These are phyloP conservation scores for Galbula dea DNA, from an alignment of 2,113 vertebrate species.

Conservation along the genomic window DNA sequence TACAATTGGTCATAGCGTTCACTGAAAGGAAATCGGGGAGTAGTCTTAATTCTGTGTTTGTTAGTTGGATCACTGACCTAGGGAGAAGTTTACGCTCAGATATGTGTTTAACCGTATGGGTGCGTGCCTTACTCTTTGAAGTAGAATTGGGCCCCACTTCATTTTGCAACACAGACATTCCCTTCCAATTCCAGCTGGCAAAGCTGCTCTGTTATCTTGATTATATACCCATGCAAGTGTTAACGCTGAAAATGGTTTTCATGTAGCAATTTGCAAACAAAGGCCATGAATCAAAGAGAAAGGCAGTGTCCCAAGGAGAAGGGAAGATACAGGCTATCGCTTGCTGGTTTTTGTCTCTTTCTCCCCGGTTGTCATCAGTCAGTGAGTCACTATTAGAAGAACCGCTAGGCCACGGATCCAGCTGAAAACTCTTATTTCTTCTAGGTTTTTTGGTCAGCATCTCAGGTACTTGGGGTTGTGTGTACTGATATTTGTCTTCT, in stretches of 20 bases:
- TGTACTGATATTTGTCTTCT: not conserved
- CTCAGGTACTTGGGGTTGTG: not conserved
- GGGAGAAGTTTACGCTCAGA: not conserved
- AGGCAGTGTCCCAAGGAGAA: not conserved
- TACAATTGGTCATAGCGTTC: not conserved
- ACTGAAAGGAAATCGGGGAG: not conserved
- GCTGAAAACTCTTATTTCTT: not conserved
- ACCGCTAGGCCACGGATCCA: not conserved
- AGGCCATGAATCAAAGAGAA: not conserved
- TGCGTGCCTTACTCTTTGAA: not conserved
- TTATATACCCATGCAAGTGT: not conserved
- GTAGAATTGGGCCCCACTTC: not conserved
- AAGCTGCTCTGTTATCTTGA: not conserved
- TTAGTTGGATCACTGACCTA: not conserved
- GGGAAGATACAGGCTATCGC: accelerated
- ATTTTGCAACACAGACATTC: not conserved
- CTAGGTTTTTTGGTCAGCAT: not conserved
- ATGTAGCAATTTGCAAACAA: not conserved
- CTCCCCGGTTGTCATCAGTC: not conserved
- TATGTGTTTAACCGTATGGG: not conserved
- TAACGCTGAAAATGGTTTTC: not conserved
- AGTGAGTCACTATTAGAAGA: not conserved
- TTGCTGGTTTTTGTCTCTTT: not conserved
- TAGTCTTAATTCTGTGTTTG: not conserved
- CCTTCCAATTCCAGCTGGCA: not conserved